phyloP scores from a whole-genome alignment of 1,140 invertebrate species.

The Drosophila tsacasi region DNA sequence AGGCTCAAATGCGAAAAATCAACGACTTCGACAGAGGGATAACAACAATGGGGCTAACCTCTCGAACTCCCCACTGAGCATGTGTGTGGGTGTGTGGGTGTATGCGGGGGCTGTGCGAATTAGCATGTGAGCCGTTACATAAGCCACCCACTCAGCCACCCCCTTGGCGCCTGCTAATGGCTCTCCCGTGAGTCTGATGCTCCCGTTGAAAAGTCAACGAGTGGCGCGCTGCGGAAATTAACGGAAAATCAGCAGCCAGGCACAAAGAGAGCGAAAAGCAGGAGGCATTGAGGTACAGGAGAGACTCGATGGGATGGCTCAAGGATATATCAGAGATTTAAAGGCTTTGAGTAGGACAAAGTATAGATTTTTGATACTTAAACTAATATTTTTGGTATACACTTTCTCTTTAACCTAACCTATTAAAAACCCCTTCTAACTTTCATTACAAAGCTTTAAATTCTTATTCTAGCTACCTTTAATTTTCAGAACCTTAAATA shows the following conservation, averaged over 20 bases:
- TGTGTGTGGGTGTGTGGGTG: slow-evolving; percentile 11
- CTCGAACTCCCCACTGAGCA: slow-evolving; percentile 19
- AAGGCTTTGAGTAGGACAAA: too few relatives aligned
- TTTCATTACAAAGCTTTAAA: neutral
- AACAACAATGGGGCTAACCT: slow-evolving; percentile 54
- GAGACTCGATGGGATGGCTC: neutral
- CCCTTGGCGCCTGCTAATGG: slow-evolving; percentile 68
- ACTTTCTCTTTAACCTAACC: neutral
- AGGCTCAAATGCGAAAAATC: slow-evolving; percentile 81
- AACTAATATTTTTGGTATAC: too few relatives aligned
- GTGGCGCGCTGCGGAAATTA: slow-evolving; percentile 83
- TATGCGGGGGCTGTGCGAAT: slow-evolving; percentile 55
- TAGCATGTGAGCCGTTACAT: slow-evolving; percentile 68
- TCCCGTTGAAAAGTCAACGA: slow-evolving; percentile 80
- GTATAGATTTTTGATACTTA: too few relatives aligned
- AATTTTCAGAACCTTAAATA: neutral
- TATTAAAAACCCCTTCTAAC: neutral
- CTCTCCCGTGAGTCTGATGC: slow-evolving; percentile 72
- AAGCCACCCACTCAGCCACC: slow-evolving; percentile 36
- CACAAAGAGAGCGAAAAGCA: slow-evolving; percentile 21
- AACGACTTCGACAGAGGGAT: slow-evolving; percentile 68
- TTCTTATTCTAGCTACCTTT: neutral
- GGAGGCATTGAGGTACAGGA: neutral
- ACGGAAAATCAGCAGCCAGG: slow-evolving; percentile 73
- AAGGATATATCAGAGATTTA: too few relatives aligned